Evolutionary conservation across 2,888 invertebrate species (phyloP), one percentile per base, ranked within the genome.

Genomic region (Oscheius sp.): DNA sequence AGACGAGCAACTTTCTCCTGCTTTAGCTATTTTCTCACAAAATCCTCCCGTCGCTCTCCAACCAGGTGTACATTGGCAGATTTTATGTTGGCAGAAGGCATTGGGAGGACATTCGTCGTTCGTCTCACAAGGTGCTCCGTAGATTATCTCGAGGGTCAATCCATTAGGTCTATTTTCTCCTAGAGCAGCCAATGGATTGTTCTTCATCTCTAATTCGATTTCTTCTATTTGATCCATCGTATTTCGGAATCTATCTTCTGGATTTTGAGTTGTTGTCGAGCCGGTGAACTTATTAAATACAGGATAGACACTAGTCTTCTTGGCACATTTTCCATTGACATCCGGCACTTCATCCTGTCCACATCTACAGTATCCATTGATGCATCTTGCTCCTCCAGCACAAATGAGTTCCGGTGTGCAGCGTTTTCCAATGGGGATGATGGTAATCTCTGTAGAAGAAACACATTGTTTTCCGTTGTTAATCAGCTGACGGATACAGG

Each of bases 11-110:
- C 45, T 44, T n/a, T 73, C 74, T 30, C 77, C 77, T 2, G 74
- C 26, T 12, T 70, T 64, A 12, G 75, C 67, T 6, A 76, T 67
- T 5, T 66, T 24, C 59, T 80, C 80, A 49, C 80, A 80, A 3
- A 65, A 62, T 8, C 78, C 80, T 0, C 70, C 71, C 1, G 70
- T 68, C 1, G 80, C 76, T 20, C 75, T 54, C 54, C 72, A 80
- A 17, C 84, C 85, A 8, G 74, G 71, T 54, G 81, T 79, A 45
- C 85, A 85, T 30, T 82, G 74, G 54, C 85, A 85, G 26, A 76
- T 41, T 4, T 74, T 75, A 14, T 77, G 65, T 30, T 74, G 68
- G 57, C 85, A 85, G 63, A 76, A 76, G 6, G 83, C 70, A 17
- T 73, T 68, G 0, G 59, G 49, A 1, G 78, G 77, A 54, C 81